These are phyloP conservation scores for Mionectes olivaceus DNA, from an alignment of 2,797 vertebrate species.

Conservation along the genomic window DNA sequence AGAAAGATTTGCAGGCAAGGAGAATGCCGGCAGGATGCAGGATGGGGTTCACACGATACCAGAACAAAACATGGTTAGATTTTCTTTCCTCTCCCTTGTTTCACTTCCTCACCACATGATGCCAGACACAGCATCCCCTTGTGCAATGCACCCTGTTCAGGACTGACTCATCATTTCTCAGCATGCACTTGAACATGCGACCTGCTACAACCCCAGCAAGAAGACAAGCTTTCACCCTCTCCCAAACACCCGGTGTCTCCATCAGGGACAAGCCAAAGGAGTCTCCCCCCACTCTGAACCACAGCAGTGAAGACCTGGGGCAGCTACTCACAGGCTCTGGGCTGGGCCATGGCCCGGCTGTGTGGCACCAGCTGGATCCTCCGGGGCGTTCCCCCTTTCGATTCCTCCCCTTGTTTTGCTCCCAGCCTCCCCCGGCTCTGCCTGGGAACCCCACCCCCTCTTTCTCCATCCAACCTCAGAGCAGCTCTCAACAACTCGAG, in stretches of 20 bases:
- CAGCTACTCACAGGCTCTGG: constrained; percentile 34
- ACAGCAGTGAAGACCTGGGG: background rate
- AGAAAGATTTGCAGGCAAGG: background rate
- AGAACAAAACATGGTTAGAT: background rate
- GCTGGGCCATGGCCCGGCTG: constrained; percentile 7
- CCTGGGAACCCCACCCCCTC: background rate
- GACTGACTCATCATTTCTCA: background rate
- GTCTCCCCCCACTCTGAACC: background rate
- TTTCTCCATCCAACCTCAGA: background rate
- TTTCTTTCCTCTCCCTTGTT: background rate
- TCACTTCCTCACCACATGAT: background rate
- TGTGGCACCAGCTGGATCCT: background rate
- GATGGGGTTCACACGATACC: background rate
- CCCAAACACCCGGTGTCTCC: background rate
- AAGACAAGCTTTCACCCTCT: background rate
- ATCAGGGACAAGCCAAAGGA: background rate
- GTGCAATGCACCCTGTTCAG: background rate
- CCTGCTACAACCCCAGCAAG: background rate
- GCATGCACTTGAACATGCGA: background rate
- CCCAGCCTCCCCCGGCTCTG: background rate
- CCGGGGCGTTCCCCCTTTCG: background rate
- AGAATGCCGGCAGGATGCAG: rapidly evolving
- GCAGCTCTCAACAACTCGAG: background rate
- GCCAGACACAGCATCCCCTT: rapidly evolving
- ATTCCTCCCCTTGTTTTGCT: background rate